Evolutionary conservation across 1,140 invertebrate species (phyloP), one percentile per base, ranked within the genome.

Genomic region (Portunus trituberculatus): DNA sequence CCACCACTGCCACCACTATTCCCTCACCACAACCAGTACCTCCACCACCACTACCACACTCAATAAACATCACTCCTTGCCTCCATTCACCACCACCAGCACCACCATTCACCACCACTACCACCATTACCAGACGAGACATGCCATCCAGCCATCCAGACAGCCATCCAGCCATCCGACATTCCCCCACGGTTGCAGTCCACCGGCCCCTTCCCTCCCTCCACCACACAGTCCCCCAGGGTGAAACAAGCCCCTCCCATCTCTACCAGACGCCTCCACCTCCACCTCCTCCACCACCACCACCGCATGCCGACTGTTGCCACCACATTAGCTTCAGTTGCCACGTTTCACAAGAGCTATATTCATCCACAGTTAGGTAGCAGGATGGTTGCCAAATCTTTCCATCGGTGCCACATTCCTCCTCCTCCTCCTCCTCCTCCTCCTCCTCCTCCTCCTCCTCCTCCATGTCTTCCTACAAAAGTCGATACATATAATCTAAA

Each of bases 201-300:
- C 25, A 76, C 67, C n/a, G 20, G 20, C n/a, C 67, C 67, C 67
- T 76, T 76, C 67, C 67, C 67, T 76, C 67, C 67, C 67, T 76
- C n/a, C 67, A 7, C 67, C n/a, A 12, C 25, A 0, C 20, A 25
- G 10, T 76, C 67, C 67, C 20, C 67, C 67, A 76, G 67, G 67
- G 67, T 76, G 67, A 76, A 76, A 76, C 67, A 76, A n/a, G 67
- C 67, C 67, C 67, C 67, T 76, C 67, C 67, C 67, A 59, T 59
- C 20, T n/a, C 67, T n/a, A n/a, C 67, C 67, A 76, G 67, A 76
- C 67, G 67, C 67, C 67, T 76, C 67, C 67, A 76, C 67, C 52
- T 59, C 52, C 52, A 59, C 52, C 52, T 16, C 48, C 7, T 4
- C 67, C 67, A 76, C 67, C 67, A 76, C 67, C 67, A 76, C n/a